These are phyloP conservation scores for Drosophila merina DNA, from an alignment of 2,888 invertebrate species.

Conservation along the genomic window DNA sequence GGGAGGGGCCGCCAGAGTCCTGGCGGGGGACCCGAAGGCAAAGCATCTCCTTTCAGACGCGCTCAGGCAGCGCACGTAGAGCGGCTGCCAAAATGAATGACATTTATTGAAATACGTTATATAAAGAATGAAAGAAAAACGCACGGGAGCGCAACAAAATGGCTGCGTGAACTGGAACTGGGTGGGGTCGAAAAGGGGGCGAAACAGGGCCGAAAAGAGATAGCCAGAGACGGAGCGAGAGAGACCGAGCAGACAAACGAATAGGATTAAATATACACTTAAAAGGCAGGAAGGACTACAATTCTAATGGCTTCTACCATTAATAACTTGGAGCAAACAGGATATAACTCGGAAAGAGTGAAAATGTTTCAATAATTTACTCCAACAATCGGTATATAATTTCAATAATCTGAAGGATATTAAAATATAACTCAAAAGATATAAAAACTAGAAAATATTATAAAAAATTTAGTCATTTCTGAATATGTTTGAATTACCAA, in stretches of 20 bases:
- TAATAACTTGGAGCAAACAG: neutral
- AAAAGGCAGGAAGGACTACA: neutral
- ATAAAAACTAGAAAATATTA: too few species aligned
- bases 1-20: neutral
- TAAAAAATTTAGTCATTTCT: too few species aligned
- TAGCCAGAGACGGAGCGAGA: constrained; percentile 19
- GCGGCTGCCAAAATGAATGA: constrained; percentile 78
- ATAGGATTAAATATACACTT: constrained; percentile 7
- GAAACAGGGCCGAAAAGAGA: constrained; percentile 15
- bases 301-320: neutral
- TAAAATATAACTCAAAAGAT: too few species aligned
- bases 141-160: constrained; percentile 53
- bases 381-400: too few species aligned
- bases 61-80: constrained; percentile 68
- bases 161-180: constrained; percentile 46
- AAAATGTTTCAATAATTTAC: too few species aligned
- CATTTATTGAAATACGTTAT: constrained; percentile 74
- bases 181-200: neutral
- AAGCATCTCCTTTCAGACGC: constrained; percentile 55
- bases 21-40: constrained; percentile 21
- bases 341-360: too few species aligned
- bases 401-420: too few species aligned
- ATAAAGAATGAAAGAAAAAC: constrained; percentile 29
- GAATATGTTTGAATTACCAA: too few species aligned
- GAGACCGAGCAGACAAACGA: constrained; percentile 22